Conservation (phyloP, 1,140 invertebrate genomes). For the Lerema accius region DNA sequence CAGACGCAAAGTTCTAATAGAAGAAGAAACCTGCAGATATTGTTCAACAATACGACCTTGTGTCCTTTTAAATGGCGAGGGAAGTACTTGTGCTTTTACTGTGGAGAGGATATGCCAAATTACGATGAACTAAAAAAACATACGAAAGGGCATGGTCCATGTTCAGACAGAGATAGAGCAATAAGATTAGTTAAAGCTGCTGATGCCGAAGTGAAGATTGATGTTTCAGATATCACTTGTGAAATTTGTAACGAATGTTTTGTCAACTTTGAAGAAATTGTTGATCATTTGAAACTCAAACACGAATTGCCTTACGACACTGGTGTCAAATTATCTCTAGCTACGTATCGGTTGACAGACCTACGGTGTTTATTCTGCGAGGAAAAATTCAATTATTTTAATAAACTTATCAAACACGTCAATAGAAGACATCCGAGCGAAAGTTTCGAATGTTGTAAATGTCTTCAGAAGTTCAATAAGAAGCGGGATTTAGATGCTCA, state of each 20-base stretch:
- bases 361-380: slow-evolving; percentile 56
- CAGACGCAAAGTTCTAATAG: slow-evolving; percentile 59
- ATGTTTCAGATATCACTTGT: slow-evolving; percentile 57
- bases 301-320: slow-evolving; percentile 52
- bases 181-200: slow-evolving; percentile 41
- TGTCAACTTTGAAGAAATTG: slow-evolving; percentile 42
- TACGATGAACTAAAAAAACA: slow-evolving; percentile 51
- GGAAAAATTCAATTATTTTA: slow-evolving; percentile 43
- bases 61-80: slow-evolving; percentile 74
- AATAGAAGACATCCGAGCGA: slow-evolving; percentile 46
- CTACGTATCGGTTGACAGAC: slow-evolving; percentile 43
- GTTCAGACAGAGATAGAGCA: slow-evolving; percentile 42
- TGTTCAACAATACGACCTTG: slow-evolving; percentile 71
- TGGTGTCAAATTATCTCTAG: slow-evolving; percentile 38
- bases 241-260: slow-evolving; percentile 53
- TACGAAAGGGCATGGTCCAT: slow-evolving; percentile 51
- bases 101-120: slow-evolving; percentile 46
- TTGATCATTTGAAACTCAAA: slow-evolving; percentile 49
- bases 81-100: slow-evolving; percentile 68
- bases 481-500: slow-evolving; percentile 50
- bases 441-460: slow-evolving; percentile 43
- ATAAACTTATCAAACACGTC: slow-evolving; percentile 50
- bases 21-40: slow-evolving; percentile 64
- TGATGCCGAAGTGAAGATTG: slow-evolving; percentile 58
- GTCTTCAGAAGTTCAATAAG: slow-evolving; percentile 51